A percentile compares a stretch with the other conserved stretches of the same genome.
phyloP scores from a whole-genome alignment of 2,797 vertebrate species.

The Phrynocephalus forsythii region DNA sequence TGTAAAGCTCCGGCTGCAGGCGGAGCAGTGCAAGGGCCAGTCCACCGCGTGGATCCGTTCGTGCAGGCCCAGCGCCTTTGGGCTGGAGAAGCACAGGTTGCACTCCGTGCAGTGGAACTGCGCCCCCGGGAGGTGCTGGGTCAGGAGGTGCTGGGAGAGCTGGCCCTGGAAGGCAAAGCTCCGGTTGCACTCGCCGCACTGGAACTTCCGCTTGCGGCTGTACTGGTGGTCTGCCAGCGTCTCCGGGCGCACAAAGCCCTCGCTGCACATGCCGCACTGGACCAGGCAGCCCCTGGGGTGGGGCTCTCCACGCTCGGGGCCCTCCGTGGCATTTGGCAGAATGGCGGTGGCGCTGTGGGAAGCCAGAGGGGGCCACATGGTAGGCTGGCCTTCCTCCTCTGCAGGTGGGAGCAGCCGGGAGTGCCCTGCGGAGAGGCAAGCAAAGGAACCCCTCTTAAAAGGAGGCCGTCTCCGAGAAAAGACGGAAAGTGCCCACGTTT shows the following conservation, averaged over 20 bases:
- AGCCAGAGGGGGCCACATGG: not conserved
- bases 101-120: not conserved
- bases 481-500: not conserved
- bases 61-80: not conserved
- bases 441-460: not conserved
- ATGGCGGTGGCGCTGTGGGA: not conserved
- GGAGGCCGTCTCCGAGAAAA: not conserved
- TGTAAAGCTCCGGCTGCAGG: not conserved
- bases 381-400: not conserved
- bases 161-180: slow-evolving; percentile 25
- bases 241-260: not conserved
- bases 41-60: not conserved
- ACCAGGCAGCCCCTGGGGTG: not conserved
- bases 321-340: not conserved
- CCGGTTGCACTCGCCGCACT: not conserved
- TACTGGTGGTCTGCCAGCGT: slow-evolving; percentile 17
- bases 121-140: not conserved
- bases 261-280: slow-evolving; percentile 15
- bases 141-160: slow-evolving; percentile 12
- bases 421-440: not conserved
- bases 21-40: slow-evolving; percentile 1
- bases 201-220: slow-evolving; percentile 17
- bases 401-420: not conserved
- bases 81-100: slow-evolving; percentile 25
- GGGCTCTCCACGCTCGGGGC: not conserved